These are phyloP conservation scores for Geothlypis trichas DNA, from an alignment of 2,113 vertebrate species.

Conservation along the genomic window DNA sequence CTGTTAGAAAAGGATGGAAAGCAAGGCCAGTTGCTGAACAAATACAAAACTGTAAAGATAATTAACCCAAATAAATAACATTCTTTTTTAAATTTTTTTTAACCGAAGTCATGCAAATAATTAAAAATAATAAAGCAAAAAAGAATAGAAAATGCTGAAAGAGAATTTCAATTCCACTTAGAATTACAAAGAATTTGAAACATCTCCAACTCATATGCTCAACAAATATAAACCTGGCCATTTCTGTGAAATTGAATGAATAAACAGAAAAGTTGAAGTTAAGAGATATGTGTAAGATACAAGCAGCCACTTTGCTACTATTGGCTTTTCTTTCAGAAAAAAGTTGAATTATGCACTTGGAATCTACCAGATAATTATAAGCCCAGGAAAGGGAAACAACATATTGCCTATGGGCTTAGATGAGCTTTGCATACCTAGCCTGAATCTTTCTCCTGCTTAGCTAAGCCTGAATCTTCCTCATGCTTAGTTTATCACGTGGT, in stretches of 20 bases:
- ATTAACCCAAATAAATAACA: not conserved
- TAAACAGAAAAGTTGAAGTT: not conserved
- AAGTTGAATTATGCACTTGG: not conserved
- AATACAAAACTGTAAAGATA: not conserved
- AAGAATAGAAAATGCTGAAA: not conserved
- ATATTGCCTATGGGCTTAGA: not conserved
- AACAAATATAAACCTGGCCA: not conserved
- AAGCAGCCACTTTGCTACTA: not conserved
- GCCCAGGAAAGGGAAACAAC: not conserved
- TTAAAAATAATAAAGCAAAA: not conserved
- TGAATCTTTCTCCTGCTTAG: not conserved
- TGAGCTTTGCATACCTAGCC: not conserved
- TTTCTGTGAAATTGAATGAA: not conserved
- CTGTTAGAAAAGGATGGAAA: not conserved
- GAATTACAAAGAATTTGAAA: not conserved
- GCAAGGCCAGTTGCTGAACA: not conserved
- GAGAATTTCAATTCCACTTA: not conserved
- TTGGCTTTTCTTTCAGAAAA: not conserved
- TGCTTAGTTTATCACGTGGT: not conserved
- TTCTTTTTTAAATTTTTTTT: not conserved
- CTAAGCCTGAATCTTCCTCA: not conserved
- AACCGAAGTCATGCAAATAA: not conserved
- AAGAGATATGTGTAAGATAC: not conserved
- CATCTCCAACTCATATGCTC: not conserved
- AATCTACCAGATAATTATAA: not conserved